Percentiles rank a stretch among this genome's conserved stretches.
phyloP scores from a whole-genome alignment of 2,888 invertebrate genomes.

The Nyleta sp. region DNA sequence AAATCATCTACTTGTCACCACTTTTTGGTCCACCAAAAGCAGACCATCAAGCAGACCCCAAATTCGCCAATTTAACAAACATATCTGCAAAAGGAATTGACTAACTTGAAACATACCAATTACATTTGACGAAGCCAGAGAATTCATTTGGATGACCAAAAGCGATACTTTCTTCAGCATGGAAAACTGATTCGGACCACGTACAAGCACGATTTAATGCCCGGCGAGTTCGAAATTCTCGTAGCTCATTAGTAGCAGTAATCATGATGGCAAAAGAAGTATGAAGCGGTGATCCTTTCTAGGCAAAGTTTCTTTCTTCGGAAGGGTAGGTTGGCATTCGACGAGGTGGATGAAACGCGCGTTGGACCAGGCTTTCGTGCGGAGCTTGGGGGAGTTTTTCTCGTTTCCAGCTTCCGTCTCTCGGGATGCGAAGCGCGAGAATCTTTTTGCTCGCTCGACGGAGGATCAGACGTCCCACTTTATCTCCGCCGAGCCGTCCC shows the following conservation, averaged over 20 bases:
- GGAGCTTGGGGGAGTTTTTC: slow-evolving; percentile 82
- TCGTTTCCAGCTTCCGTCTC: slow-evolving; percentile 78
- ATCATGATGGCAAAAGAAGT: slow-evolving; percentile 47
- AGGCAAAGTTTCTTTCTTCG: slow-evolving; percentile 77
- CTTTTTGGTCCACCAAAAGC: too few species aligned
- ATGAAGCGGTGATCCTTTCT: slow-evolving; percentile 70
- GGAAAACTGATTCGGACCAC: neutral
- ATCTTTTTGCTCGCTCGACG: slow-evolving; percentile 82
- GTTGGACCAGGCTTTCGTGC: slow-evolving; percentile 82
- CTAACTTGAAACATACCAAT: neutral
- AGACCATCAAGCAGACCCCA: too few species aligned
- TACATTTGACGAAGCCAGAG: neutral
- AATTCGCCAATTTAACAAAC: too few species aligned
- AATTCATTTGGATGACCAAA: too few species aligned
- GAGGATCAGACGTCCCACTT: slow-evolving; percentile 83
- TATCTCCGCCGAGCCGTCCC: slow-evolving; percentile 83
- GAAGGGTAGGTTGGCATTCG: slow-evolving; percentile 68
- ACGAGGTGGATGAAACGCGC: slow-evolving; percentile 75
- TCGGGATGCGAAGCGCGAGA: slow-evolving; percentile 79
- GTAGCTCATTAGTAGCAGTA: slow-evolving; percentile 46
- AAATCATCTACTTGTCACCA: too few species aligned
- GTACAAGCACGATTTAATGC: neutral
- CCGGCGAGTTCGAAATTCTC: slow-evolving; percentile 24
- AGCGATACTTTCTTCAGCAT: neutral
- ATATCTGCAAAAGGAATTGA: neutral